These are phyloP conservation scores for Kryptopterus vitreolus DNA, from an alignment of 2,797 vertebrate species.

Conservation along the genomic window DNA sequence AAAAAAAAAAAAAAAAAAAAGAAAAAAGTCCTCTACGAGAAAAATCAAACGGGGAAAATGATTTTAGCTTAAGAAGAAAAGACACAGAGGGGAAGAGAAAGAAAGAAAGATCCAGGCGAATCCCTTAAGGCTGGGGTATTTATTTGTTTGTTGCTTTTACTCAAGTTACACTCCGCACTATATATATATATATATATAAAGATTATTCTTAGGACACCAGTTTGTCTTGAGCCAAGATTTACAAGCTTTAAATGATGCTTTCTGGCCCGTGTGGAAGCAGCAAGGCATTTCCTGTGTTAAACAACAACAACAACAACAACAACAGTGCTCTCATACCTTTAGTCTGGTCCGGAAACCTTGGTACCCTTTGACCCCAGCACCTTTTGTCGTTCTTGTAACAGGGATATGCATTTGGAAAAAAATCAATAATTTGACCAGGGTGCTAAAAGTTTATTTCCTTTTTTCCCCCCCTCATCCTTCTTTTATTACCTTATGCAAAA, in stretches of 20 bases:
- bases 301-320: constrained; percentile 11
- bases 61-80: constrained; percentile 32
- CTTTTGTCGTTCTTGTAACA: constrained; percentile 59
- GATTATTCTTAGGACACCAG: constrained; percentile 3
- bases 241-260: constrained; percentile 69
- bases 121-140: constrained; percentile 34
- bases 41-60: constrained; percentile 41
- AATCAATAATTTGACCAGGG: constrained; percentile 2
- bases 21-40: constrained; percentile 36
- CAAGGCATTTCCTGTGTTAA: constrained; percentile 78
- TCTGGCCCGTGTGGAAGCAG: constrained; percentile 72
- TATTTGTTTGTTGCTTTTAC: constrained; percentile 49
- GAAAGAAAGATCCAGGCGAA: constrained; percentile 39
- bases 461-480: no score
- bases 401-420: background rate
- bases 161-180: constrained; percentile 4
- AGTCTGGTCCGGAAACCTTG: constrained; percentile 63
- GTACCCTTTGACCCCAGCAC: constrained; percentile 68
- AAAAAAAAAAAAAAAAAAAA: no score
- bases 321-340: constrained; percentile 63
- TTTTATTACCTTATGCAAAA: constrained; percentile 5
- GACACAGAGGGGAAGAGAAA: constrained; percentile 11
- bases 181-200: constrained; percentile 15
- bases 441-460: constrained; percentile 8
- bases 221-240: constrained; percentile 43